Base-by-base conservation (phyloP, 1,140 invertebrate genomes). In the Orussus abietinus region DNA sequence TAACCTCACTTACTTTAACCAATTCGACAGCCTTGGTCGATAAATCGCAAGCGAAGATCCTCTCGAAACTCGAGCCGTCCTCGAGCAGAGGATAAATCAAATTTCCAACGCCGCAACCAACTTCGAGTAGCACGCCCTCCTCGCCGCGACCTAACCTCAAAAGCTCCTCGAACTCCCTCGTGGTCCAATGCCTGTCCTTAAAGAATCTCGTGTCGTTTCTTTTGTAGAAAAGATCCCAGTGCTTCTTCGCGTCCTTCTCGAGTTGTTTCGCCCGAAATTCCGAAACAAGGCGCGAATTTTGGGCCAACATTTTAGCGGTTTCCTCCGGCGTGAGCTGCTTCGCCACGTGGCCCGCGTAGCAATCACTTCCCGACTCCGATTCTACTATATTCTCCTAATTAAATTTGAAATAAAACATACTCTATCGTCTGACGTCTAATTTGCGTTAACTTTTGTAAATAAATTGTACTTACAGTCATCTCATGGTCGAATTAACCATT, bases 151-250 rank as follows among this genome's bases (percentile, higher is more conserved):
- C 49, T 37, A 57, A 33, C 32, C 60, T 58, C 11, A 76, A 38
- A 10, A 99, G 72, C 66, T 98, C 93, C 50, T 82, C 62, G 74
- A 99, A 97, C 72, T 99, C 96, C 57, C 91, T 76, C 38, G 83
- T 89, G 3, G 92, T 97, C 96, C 96, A 99, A 66, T 98, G 92
- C 12, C 96, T 79, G 72, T 98, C 94, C 73, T 94, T 94, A 64
- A 98, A 99, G 64, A 99, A 99, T 51, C 84, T 77, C 0, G 80
- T 85, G 53, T 88, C 85, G 64, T 95, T 94, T 46, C 92, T 74
- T 72, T 98, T 96, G 63, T 99, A 99, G 72, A 99, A 99, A 32
- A 95, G 74, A 72, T 99, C 96, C 96, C 96, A 99, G 66, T 98
- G 84, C 51, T 90, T 88, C 57, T 86, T 84, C 0, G 93, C 89